These are phyloP conservation scores for Anguilla pacifica DNA, from an alignment of 2,797 vertebrate genomes.

Conservation along the genomic window DNA sequence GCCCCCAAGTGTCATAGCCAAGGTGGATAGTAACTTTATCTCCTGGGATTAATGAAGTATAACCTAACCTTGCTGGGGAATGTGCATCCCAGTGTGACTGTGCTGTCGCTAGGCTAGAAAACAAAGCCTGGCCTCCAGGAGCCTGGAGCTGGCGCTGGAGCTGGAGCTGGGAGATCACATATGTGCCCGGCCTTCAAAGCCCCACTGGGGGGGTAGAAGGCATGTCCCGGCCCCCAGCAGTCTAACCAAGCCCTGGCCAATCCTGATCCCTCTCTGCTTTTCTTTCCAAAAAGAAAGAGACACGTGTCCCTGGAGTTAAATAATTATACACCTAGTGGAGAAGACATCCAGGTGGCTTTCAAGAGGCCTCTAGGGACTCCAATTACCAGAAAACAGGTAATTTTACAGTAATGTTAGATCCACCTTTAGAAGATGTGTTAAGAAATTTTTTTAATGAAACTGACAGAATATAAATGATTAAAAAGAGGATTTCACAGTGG, in stretches of 20 bases:
- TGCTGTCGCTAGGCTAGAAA: not conserved
- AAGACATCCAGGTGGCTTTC: conserved; percentile 37
- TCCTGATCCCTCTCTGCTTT: not conserved
- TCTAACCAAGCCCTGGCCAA: not conserved
- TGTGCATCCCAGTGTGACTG: not conserved
- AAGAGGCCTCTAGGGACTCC: conserved; percentile 21
- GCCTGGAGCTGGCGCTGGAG: not conserved
- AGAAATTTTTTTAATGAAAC: conserved; percentile 35
- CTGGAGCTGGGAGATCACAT: not conserved
- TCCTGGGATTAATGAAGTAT: not conserved
- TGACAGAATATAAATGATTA: conserved; percentile 1
- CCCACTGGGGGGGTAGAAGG: not conserved
- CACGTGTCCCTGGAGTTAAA: not conserved
- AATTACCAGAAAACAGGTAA: conserved; percentile 36
- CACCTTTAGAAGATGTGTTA: conserved; percentile 32
- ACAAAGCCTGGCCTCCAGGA: not conserved
- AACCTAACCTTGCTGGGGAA: not conserved
- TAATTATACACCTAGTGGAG: conserved; percentile 41
- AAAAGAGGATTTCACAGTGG: conserved; percentile 21
- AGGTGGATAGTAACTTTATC: not conserved
- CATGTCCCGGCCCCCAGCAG: not conserved
- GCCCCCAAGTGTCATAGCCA: not conserved
- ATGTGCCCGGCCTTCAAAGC: not conserved
- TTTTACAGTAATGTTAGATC: conserved; percentile 20
- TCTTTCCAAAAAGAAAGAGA: conserved; percentile 27